Evolutionary conservation across 2,888 invertebrate genomes (phyloP), one percentile per base, ranked within the genome.

Genomic region (Cerceris ruficornis): DNA sequence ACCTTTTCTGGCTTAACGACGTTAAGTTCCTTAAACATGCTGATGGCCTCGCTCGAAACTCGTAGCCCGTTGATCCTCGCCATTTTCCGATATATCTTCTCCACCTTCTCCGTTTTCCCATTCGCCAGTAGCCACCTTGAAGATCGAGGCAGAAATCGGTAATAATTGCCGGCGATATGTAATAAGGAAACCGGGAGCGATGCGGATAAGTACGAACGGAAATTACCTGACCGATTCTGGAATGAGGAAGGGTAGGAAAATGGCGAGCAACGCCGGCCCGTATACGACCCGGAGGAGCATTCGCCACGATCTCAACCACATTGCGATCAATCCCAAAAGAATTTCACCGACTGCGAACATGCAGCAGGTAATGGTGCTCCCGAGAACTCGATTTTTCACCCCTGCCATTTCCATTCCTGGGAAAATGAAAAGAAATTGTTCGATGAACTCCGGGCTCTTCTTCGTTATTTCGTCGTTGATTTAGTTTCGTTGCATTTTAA

Each of bases 331-430:
- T 0, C 96, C 95, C 15, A 96, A 91, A 0, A 94, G 88, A 1
- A 96, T 94, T 88, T 96, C 95, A 0, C 97, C 97, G 46, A 95
- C 86, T 0, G 96, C 95, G 87, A 96, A 95, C 75, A 96, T 95
- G 13, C 95, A 94, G 65, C 96, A 95, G 8, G 96, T 94, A 60
- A 96, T 92, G 65, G 96, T 94, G 77, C 96, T 96, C 6, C 95
- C 95, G 52, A 96, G 91, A 17, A 96, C 95, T 50, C 97, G 94
- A 65, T 95, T 94, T 76, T 94, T 94, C 9, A 96, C 96, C 0
- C 96, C 96, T 41, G 97, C 95, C 92, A 97, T 94, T 91, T 97
- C 97, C 82, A 97, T 94, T 43, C 95, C 95, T 96, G 92, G 0
- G 91, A 94, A 80, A 62, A 73, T 57, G 41, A n/a, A 65, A 9